phyloP scores from a whole-genome alignment of 92 coral and sea anemone species.

The Palythoa grandiflora region DNA sequence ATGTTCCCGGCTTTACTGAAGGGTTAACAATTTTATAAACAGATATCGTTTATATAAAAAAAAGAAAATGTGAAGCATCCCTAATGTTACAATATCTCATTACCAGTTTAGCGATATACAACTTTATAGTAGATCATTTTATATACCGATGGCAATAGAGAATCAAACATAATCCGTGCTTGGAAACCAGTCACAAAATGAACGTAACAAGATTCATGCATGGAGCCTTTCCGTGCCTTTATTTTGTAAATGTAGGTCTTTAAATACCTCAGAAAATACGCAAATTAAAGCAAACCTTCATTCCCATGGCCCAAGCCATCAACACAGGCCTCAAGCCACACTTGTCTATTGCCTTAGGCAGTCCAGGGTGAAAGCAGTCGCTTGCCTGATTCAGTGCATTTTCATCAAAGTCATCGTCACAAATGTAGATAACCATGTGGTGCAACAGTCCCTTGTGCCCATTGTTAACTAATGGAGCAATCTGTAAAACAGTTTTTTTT shows the following conservation, averaged over 20 bases:
- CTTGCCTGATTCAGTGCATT: constrained; percentile 7
- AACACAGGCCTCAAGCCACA: constrained; percentile 33
- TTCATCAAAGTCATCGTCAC: constrained; percentile 40
- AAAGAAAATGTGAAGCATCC: no score
- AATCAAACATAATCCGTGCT: no score
- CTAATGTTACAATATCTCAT: no score
- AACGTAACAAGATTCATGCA: no score
- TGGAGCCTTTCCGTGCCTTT: no score
- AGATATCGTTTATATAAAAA: no score
- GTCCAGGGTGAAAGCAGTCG: constrained; percentile 26
- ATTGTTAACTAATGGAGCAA: constrained; percentile 14
- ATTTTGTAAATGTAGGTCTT: neutral
- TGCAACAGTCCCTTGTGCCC: constrained; percentile 3
- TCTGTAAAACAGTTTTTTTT: neutral
- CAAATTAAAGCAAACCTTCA: neutral
- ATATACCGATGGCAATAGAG: no score
- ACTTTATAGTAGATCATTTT: no score
- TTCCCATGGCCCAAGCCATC: constrained; percentile 41
- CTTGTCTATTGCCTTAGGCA: constrained; percentile 17
- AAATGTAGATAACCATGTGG: constrained; percentile 46
- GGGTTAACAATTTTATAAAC: no score
- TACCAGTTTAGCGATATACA: no score
- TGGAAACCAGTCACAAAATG: no score
- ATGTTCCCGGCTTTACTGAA: no score
- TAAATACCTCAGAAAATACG: neutral